Evolutionary conservation across 2,888 invertebrate genomes (phyloP), one percentile per base, ranked within the genome.

Genomic region (Dorcus hopei): DNA sequence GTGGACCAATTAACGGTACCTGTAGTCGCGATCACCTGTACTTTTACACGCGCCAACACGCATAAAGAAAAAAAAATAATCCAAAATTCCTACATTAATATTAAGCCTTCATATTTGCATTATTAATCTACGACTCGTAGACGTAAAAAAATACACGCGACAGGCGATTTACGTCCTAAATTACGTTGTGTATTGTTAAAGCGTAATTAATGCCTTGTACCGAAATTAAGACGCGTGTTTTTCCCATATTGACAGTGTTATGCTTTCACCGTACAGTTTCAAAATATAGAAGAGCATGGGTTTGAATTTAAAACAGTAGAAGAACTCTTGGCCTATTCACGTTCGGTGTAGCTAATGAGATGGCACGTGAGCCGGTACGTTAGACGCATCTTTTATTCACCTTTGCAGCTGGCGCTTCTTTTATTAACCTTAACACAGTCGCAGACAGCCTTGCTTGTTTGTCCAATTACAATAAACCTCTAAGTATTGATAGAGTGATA

Each of bases 1-100:
- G 77, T 77, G 77, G 72, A 72, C 74, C 76, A 76, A 76, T 77
- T 77, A 77, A 77, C 77, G 77, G 77, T 74, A 77, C 75, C 72
- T 73, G 74, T 76, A 76, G 75, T 76, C 72, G 71, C 70, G 68
- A 75, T 77, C 77, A 77, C 77, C 77, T 77, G 76, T 76, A 68
- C 69, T 63, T 63, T 65, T 65, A 68, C 74, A 70, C 72, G 72
- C 70, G 69, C 65, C 66, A 61, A 62, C 61, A 61, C 58, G 61
- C 62, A 61, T 61, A 57, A 40, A 14, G 39, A 48, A 51, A 55
- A 59, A 59, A 61, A 61, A 49, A 42, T 51, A 51, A 54, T 54
- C 45, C 54, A 14, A 55, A 56, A 56, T 59, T 52, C 56, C 49
- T 52, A 42, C 52, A 48, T 59, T 59, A 53, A 19, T 45, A 45